Percentiles rank a stretch among this genome's conserved stretches.
phyloP scores from a whole-genome alignment of 2,797 vertebrate species.

The Sebastes hubbsi region DNA sequence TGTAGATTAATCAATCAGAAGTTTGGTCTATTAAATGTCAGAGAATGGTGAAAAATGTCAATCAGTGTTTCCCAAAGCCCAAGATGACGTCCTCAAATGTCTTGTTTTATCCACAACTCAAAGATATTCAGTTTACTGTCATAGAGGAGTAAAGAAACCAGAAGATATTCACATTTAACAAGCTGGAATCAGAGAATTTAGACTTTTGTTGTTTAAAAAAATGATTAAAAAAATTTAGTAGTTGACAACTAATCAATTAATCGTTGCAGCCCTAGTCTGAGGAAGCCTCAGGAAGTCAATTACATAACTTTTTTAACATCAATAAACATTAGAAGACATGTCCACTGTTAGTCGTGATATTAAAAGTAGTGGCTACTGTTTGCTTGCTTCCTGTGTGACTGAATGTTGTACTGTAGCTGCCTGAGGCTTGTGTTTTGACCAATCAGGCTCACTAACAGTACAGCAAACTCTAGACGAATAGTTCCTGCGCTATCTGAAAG shows the following conservation, averaged over 20 bases:
- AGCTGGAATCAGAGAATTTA: too few species aligned
- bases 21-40: too few species aligned
- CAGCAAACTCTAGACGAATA: background rate
- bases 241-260: too few species aligned
- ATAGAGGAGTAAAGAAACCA: too few species aligned
- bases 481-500: background rate
- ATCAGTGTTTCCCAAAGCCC: too few species aligned
- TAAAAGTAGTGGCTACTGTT: background rate
- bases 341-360: background rate
- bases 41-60: too few species aligned
- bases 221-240: too few species aligned
- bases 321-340: background rate
- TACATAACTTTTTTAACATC: background rate
- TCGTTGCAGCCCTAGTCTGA: background rate
- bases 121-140: too few species aligned
- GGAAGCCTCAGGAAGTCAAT: background rate
- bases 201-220: too few species aligned
- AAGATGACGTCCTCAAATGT: too few species aligned
- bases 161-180: too few species aligned
- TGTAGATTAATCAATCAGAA: fast-evolving
- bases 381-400: background rate
- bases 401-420: background rate
- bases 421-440: background rate
- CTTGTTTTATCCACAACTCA: too few species aligned
- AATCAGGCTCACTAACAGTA: background rate